phyloP scores from a whole-genome alignment of 1,140 invertebrate genomes.

The Lamellibrachia luymesi region DNA sequence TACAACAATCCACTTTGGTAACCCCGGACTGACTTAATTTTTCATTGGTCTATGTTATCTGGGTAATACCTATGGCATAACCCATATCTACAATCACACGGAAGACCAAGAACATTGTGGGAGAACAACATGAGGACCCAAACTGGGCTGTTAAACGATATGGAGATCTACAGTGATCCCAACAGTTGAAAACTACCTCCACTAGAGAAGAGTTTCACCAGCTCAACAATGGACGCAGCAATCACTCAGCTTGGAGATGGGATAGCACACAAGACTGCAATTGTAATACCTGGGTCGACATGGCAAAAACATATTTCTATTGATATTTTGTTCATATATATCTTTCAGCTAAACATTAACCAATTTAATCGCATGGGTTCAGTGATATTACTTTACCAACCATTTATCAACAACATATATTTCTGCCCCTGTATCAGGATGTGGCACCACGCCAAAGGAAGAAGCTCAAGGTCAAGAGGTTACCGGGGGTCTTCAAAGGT shows the following conservation, averaged over 20 bases:
- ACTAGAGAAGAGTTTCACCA: not conserved
- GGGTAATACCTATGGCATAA: not conserved
- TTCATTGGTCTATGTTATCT: not conserved
- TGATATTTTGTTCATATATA: not conserved
- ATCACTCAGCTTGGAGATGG: not conserved
- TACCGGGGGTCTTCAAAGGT: conserved; percentile 25
- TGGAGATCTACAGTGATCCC: not conserved
- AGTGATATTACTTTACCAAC: not conserved
- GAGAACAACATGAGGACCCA: not conserved
- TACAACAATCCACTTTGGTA: not conserved
- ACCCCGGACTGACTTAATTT: not conserved
- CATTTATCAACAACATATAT: not conserved
- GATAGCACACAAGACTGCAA: not conserved
- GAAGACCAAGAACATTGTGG: not conserved
- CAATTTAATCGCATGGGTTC: too few relatives aligned
- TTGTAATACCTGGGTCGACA: not conserved
- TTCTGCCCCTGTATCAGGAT: not conserved
- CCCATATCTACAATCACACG: not conserved
- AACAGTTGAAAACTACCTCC: not conserved
- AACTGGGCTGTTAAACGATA: too few relatives aligned
- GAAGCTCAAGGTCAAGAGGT: not conserved
- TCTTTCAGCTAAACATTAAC: too few relatives aligned
- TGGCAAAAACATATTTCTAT: not conserved
- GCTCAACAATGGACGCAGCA: not conserved
- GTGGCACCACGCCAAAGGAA: not conserved